phyloP scores from a whole-genome alignment of 2,113 vertebrate species.

The Anolis carolinensis region DNA sequence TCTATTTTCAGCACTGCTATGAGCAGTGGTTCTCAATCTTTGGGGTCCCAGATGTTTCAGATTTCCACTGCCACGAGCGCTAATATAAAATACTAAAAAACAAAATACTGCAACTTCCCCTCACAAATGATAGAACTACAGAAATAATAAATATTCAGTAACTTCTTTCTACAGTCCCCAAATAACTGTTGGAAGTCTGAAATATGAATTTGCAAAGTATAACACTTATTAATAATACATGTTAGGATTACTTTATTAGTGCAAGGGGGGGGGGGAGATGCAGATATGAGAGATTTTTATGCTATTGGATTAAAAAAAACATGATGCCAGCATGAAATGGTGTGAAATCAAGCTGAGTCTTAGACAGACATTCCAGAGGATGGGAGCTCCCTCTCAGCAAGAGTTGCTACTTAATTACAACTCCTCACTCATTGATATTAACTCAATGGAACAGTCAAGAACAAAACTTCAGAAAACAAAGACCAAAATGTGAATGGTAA shows the following conservation, averaged over 20 bases:
- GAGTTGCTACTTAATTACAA: conserved; percentile 29
- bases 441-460: conserved; percentile 3
- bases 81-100: too few relatives aligned
- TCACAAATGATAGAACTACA: conserved; percentile 37
- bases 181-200: conserved; percentile 37
- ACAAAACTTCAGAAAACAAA: neutral
- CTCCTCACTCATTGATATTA: conserved; percentile 15
- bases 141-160: conserved; percentile 39
- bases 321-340: conserved; percentile 13
- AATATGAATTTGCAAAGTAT: conserved; percentile 41
- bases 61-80: too few relatives aligned
- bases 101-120: neutral
- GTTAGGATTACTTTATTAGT: conserved; percentile 22
- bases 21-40: too few relatives aligned
- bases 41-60: too few relatives aligned
- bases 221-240: conserved; percentile 68
- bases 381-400: conserved; percentile 19
- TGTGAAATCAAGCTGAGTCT: conserved; percentile 24
- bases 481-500: neutral
- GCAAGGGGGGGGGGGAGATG: conserved; percentile 9
- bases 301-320: conserved; percentile 46
- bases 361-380: conserved; percentile 19
- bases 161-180: conserved; percentile 6
- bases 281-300: conserved; percentile 39
- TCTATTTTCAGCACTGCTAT: too few relatives aligned